Evolutionary conservation across 2,888 invertebrate species (phyloP), one percentile per base, ranked within the genome.

Genomic region (Sphaerolaimus hirsutus): DNA sequence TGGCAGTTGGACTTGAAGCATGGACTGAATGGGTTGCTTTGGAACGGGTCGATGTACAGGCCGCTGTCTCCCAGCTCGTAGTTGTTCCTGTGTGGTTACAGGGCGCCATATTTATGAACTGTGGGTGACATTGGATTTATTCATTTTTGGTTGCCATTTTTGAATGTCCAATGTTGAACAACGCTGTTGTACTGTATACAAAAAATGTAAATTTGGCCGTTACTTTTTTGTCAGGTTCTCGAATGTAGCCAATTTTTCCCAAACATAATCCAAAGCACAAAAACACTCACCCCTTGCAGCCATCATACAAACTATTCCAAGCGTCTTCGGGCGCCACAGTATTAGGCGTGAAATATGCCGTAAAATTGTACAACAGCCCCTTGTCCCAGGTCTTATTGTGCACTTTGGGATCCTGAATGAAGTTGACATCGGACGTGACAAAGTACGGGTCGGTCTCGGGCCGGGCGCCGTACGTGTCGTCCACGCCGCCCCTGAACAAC

Each of bases 1-100:
- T 60, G 58, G 45, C 60, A 60, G 41, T 53, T 53, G 48, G 57
- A 60, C 51, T 54, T 56, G 56, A 55, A 61, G 50, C 62, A 62
- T 17, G 59, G 54, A 26, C 55, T 56, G 56, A 57, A 62, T 25
- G 61, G 61, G 51, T 58, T 54, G 36, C 54, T 54, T 45, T 61
- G 61, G 35, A 53, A 54, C 19, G 57, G 57, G 41, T 56, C 58
- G 41, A 60, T 51, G 51, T 54, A 60, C 37, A 62, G 51, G 22
- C 56, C 57, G 25, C 56, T 56, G 29, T 56, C 52, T 22, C 62
- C 62, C n/a, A 62, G 50, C 48, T 61, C 56, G 46, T 58, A 55
- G 48, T 55, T 54, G 49, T 60, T 59, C 41, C 52, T 50, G 29
- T 37, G 37, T 14, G 37, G 21, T 7, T 7, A 32, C 5, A 17